A percentile compares a stretch with the other conserved stretches of the same genome.
Conservation (phyloP, 2,888 invertebrate genomes). For the Aspidiotus destructor region DNA sequence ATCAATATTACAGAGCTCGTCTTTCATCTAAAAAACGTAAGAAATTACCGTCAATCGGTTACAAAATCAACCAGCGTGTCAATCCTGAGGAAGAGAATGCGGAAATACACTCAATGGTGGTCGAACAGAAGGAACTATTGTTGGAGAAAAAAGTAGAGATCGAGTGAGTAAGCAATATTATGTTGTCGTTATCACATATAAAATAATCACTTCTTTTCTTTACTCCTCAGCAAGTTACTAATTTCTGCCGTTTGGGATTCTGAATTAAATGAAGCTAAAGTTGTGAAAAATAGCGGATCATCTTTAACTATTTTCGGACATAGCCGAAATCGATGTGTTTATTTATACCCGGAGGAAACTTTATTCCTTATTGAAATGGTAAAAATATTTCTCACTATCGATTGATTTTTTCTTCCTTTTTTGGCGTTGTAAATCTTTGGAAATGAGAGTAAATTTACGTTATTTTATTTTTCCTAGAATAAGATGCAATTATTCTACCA, state of each 20-base stretch:
- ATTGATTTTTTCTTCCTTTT: too few species aligned
- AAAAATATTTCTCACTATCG: too few species aligned
- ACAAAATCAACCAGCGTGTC: background rate
- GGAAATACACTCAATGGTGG: background rate
- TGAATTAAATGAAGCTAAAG: background rate
- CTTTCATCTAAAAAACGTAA: slow-evolving; percentile 3
- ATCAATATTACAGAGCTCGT: too few species aligned
- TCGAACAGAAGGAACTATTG: slow-evolving; percentile 5
- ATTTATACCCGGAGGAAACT: slow-evolving; percentile 5
- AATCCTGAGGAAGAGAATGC: background rate
- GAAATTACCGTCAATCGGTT: background rate
- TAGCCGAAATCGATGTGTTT: background rate
- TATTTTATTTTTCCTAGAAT: background rate
- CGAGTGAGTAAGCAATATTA: background rate
- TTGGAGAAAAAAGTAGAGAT: background rate
- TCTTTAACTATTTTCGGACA: slow-evolving; percentile 2
- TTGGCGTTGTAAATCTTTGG: too few species aligned
- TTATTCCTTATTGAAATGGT: slow-evolving; percentile 5
- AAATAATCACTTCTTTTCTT: background rate
- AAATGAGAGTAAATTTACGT: too few species aligned
- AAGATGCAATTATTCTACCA: slow-evolving; percentile 8
- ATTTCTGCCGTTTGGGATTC: background rate
- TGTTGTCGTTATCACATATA: background rate
- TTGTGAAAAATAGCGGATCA: slow-evolving; percentile 6
- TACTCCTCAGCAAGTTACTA: background rate